phyloP scores from a whole-genome alignment of 1,140 invertebrate species.

The Neodiprion virginianus region DNA sequence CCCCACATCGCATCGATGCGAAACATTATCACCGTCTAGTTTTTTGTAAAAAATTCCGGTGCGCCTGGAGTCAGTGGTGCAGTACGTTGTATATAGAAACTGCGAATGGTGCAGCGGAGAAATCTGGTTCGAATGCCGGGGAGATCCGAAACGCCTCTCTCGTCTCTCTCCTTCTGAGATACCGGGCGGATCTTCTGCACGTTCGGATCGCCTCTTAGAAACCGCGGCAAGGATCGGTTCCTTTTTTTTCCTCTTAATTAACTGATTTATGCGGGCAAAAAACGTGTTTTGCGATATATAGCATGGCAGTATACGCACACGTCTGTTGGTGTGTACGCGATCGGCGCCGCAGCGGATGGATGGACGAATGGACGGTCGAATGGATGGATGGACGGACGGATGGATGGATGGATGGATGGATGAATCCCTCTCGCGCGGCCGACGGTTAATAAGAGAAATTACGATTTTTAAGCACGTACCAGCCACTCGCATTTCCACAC shows the following conservation, averaged over 20 bases:
- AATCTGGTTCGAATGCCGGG: neutral
- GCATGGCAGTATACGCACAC: too few species aligned
- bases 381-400: too few species aligned
- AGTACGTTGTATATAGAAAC: too few species aligned
- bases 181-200: neutral
- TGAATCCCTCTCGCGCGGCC: too few species aligned
- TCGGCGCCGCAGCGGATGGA: too few species aligned
- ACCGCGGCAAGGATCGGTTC: neutral
- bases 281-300: conserved; percentile 6
- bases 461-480: conserved; percentile 5
- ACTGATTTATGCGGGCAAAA: conserved; percentile 7
- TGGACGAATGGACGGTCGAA: too few species aligned
- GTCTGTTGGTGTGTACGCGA: too few species aligned
- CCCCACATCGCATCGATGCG: conserved; percentile 7
- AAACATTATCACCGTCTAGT: conserved; percentile 29
- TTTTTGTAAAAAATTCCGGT: conserved; percentile 28
- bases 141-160: neutral
- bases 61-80: conserved; percentile 12
- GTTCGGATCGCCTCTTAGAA: neutral
- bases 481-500: conserved; percentile 1
- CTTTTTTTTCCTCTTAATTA: conserved; percentile 1
- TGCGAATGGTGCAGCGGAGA: too few species aligned
- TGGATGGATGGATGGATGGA: too few species aligned
- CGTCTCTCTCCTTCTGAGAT: neutral
- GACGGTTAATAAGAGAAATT: conserved; percentile 5